phyloP scores from a whole-genome alignment of 2,113 vertebrate genomes.

The Rhinogobius similis region DNA sequence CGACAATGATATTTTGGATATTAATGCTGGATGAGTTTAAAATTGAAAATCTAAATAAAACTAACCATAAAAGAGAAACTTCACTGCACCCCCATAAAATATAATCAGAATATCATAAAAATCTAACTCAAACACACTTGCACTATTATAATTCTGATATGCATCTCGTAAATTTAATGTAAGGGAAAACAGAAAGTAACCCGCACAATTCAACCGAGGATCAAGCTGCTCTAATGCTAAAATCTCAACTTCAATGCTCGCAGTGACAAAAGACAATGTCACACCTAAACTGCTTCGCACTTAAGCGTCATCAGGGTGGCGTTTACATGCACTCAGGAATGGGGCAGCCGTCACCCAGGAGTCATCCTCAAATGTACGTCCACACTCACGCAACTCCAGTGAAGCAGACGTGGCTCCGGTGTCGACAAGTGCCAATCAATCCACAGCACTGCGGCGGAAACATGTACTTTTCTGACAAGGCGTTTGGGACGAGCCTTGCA shows the following conservation, averaged over 20 bases:
- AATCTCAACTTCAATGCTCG: slow-evolving; percentile 19
- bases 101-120: background rate
- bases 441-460: slow-evolving; percentile 7
- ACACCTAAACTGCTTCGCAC: slow-evolving; percentile 11
- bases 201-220: slow-evolving; percentile 20
- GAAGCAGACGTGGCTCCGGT: slow-evolving; percentile 31
- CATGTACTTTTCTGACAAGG: background rate
- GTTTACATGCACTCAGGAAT: slow-evolving; percentile 15
- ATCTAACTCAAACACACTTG: background rate
- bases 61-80: too few species aligned
- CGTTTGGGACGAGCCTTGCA: background rate
- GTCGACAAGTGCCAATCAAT: slow-evolving; percentile 42
- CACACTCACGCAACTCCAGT: slow-evolving; percentile 10
- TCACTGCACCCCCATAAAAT: too few species aligned
- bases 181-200: slow-evolving; percentile 13
- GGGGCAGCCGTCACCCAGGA: slow-evolving; percentile 6
- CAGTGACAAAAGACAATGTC: background rate
- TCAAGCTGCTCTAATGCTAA: background rate
- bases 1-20: too few species aligned
- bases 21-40: too few species aligned
- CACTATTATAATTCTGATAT: background rate
- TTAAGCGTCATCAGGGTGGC: slow-evolving; percentile 15
- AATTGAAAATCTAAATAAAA: too few species aligned
- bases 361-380: slow-evolving; percentile 34
- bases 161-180: slow-evolving; percentile 14